Base-by-base conservation (phyloP, 2,888 invertebrate genomes). In the Thecophora atra region DNA sequence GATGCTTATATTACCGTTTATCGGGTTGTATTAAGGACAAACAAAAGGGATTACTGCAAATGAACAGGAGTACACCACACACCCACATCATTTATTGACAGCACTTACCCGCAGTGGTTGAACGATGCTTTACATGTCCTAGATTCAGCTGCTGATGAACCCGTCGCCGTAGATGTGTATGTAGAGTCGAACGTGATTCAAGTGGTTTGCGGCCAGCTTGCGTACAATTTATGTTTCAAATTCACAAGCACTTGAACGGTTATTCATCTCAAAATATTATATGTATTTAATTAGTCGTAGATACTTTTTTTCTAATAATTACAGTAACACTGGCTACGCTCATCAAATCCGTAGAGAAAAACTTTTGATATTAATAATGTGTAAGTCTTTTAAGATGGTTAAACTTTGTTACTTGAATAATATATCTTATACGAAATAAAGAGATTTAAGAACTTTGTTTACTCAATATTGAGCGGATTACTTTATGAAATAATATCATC, bases 21-120 rank as follows among this genome's bases (percentile, higher is more conserved):
- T 2, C 17, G 6, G 3, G 47, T 47, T 3, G 47, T 5, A 0
- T 47, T 8, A 47, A 47, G 11, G 47, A 47, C 13, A 47, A 47
- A 58, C 1, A 3, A 17, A 63, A 6, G 42, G 42, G 15, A 21
- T n/a, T n/a, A n/a, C n/a, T n/a, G n/a, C n/a, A n/a, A 21, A n/a
- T 21, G 0, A 42, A 37, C 37, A 42, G 4, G n/a, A n/a, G 15
- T 17, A 24, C 26, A 15, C 15, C 13, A 8, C 15, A 47, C n/a
- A 47, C 47, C n/a, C 47, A 47, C 47, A 47, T 17, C 47, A 47
- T 47, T 17, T 47, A 13, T n/a, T 47, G 47, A 47, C 28, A 19
- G 30, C 68, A 68, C 68, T 68, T 58, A 68, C 68, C 68, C 68
- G 44, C 68, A 56, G 56, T 68, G 68, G 58, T 68, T 58, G 58